Percentiles rank a stretch among this genome's conserved stretches.
Conservation (phyloP, 2,113 vertebrate genomes). For the Malurus alboscapulatus region DNA sequence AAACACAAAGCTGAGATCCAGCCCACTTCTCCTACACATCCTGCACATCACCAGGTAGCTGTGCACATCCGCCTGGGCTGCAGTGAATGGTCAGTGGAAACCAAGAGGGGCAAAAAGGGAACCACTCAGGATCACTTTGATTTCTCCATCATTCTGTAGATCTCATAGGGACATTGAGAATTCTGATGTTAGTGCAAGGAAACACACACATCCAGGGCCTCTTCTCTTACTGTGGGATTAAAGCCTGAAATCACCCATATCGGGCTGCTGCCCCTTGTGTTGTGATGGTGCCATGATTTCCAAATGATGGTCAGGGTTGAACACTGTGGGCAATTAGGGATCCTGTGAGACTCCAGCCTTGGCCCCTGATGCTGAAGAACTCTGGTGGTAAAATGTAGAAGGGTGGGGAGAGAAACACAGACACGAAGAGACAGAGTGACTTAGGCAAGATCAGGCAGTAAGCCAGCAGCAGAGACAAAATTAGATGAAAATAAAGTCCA, state of each 20-base stretch:
- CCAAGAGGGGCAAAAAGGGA: not conserved
- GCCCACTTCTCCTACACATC: not conserved
- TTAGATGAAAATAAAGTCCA: not conserved
- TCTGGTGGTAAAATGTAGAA: not conserved
- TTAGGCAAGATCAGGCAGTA: not conserved
- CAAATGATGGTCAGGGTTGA: not conserved
- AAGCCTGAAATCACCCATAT: not conserved
- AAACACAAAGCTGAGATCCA: not conserved
- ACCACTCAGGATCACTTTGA: not conserved
- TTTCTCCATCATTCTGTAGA: not conserved
- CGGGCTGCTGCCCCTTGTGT: not conserved
- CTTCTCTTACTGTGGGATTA: not conserved
- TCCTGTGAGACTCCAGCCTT: not conserved
- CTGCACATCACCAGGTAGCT: fast-evolving
- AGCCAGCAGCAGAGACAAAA: not conserved
- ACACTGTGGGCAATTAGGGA: not conserved
- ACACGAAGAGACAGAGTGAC: not conserved
- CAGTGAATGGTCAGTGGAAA: not conserved
- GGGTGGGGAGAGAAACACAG: not conserved
- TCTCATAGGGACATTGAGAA: not conserved
- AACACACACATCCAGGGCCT: not conserved
- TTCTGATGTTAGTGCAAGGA: not conserved
- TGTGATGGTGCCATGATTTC: not conserved
- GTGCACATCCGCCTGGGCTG: not conserved
- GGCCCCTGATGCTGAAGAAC: not conserved